Base-by-base conservation (phyloP, 2,797 vertebrate species). In the Pseudopleuronectes americanus region DNA sequence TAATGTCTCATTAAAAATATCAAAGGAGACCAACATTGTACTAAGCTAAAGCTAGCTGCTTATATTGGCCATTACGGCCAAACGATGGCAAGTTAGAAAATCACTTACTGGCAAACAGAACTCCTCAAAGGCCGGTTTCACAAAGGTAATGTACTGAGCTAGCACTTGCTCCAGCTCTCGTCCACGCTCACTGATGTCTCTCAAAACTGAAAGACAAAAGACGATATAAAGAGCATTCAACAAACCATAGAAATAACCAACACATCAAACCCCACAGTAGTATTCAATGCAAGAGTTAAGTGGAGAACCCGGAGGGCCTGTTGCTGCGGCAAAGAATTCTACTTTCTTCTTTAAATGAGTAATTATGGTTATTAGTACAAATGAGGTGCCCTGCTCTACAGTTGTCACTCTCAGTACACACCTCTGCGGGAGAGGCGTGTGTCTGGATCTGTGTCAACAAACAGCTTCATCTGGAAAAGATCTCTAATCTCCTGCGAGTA, bases 391-490 rank as follows among this genome's bases (percentile, higher is more conserved):
- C 16, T 48, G 6, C 33, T 23, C 36, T 49, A n/a, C 26, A 28
- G 6, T 16, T 2, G 23, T 64, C 31, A 48, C 41, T 56, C 19
- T 16, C 4, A 1, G 54, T 41, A 79, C 85, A 64, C 59, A 95
- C 93, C 93, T 93, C 93, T 93, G 75, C 97, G 96, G 1, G 97
- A 99, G 31, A 99, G 96, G 26, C 97, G 94, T 0, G 97, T 99
- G 87, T 99, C 97, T 0, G 97, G 96, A 0, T 99, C 98, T 0
- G 97, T 99, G 91, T 99, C 97, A 55, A 99, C 98, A 3, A 99
- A 99, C 26, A 99, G 95, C 84, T 99, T 99, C 98, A 99, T 98
- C 88, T 97, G 97, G 89, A 99, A 99, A 51, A 98, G 93, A 79
- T 99, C 98, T 68, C 97, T 91, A 76, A 99, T 96, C 78, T 99